Evolutionary conservation across 2,797 vertebrate species (phyloP).

Genomic region (Columba guinea): DNA sequence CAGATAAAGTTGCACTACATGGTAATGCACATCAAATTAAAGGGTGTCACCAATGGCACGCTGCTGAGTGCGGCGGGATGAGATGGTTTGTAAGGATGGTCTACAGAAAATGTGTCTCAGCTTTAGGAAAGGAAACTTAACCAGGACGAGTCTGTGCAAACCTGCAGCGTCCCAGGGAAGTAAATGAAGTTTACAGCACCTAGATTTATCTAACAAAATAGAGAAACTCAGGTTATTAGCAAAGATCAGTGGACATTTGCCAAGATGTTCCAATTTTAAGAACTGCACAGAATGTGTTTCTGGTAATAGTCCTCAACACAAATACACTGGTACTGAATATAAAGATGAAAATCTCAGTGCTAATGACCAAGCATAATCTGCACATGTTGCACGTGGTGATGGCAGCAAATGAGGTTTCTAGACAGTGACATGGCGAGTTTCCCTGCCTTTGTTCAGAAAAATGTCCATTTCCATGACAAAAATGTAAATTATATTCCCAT

Average conservation of each 20-base stretch:
- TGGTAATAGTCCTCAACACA: not conserved
- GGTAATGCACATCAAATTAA: slow-evolving; percentile 39
- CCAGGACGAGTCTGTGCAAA: not conserved
- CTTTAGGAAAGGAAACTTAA: slow-evolving; percentile 8
- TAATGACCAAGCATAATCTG: not conserved
- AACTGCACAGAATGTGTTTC: not conserved
- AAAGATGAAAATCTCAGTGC: not conserved
- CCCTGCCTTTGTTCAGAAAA: not conserved
- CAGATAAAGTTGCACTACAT: slow-evolving; percentile 11
- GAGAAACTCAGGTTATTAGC: not conserved
- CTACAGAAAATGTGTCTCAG: not conserved
- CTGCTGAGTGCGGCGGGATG: not conserved
- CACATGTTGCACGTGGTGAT: not conserved
- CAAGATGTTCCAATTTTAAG: not conserved
- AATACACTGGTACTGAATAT: not conserved
- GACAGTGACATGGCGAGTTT: slow-evolving; percentile 16
- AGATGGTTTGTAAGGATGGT: not conserved
- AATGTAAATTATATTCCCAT: not conserved
- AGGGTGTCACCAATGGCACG: not conserved
- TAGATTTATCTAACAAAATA: not conserved
- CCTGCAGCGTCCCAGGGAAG: not conserved
- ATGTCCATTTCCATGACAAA: not conserved
- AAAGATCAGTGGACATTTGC: not conserved
- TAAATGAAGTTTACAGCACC: not conserved
- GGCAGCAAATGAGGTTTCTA: slow-evolving; percentile 14